phyloP scores from a whole-genome alignment of 2,888 invertebrate species.

The Fissipunctia ypsillon region DNA sequence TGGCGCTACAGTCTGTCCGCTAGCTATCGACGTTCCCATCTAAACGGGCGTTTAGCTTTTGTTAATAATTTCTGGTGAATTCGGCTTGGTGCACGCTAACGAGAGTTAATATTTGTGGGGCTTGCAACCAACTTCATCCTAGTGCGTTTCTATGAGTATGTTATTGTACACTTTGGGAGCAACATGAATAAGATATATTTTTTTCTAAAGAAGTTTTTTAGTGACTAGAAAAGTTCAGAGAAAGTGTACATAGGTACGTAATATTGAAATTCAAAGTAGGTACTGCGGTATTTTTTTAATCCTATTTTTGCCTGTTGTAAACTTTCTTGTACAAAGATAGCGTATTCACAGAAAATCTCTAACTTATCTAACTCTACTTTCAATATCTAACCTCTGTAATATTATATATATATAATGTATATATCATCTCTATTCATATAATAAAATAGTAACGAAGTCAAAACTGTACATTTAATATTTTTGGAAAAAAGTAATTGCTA shows the following conservation, averaged over 20 bases:
- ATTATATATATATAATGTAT: no score
- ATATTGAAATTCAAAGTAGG: background rate
- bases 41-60: conserved; percentile 42
- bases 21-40: conserved; percentile 32
- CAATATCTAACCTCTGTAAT: no score
- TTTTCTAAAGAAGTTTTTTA: background rate
- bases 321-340: background rate
- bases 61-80: conserved; percentile 31
- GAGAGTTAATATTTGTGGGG: background rate
- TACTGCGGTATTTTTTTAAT: background rate
- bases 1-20: conserved; percentile 50
- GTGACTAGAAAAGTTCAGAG: background rate
- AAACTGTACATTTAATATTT: no score
- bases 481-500: no score
- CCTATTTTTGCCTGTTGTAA: background rate
- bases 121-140: background rate
- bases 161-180: no score
- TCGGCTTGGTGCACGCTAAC: background rate
- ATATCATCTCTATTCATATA: no score
- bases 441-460: no score
- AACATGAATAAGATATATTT: no score
- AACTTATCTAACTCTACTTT: no score
- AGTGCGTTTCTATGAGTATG: no score
- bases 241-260: no score
- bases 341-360: background rate